Evolutionary conservation across 2,888 invertebrate species (phyloP).

Genomic region (Aromia moschata): DNA sequence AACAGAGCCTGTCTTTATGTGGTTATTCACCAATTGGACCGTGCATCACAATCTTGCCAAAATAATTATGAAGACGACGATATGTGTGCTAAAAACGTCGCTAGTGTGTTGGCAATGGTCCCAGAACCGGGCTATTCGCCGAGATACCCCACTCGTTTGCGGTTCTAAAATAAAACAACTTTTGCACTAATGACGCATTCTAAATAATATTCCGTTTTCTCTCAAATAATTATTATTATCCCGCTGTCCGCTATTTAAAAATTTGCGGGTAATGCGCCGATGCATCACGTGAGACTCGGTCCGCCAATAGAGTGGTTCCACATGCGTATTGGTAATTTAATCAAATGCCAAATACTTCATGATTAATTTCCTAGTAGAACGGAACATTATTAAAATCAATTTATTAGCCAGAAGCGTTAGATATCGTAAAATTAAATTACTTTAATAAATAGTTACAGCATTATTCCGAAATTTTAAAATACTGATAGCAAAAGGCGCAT

Average conservation of each 20-base stretch:
- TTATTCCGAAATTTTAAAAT: not conserved
- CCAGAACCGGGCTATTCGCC: constrained; percentile 65
- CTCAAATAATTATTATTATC: constrained; percentile 41
- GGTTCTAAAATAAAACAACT: constrained; percentile 55
- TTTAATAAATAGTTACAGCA: too few species aligned
- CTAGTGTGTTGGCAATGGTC: constrained; percentile 56
- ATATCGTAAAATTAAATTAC: too few species aligned
- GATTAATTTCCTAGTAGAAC: too few species aligned
- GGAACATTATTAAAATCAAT: too few species aligned
- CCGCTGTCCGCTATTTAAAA: constrained; percentile 39
- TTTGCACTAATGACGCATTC: constrained; percentile 55
- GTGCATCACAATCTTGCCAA: constrained; percentile 73
- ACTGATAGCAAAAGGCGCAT: constrained; percentile 23
- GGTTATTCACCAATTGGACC: constrained; percentile 45
- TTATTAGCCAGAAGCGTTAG: too few species aligned
- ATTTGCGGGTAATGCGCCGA: constrained; percentile 37
- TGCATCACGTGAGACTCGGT: constrained; percentile 38
- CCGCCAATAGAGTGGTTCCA: constrained; percentile 65
- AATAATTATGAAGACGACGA: constrained; percentile 81
- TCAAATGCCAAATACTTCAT: constrained; percentile 32
- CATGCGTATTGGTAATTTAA: constrained; percentile 57
- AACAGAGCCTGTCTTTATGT: constrained; percentile 41
- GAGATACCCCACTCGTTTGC: constrained; percentile 33
- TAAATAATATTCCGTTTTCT: constrained; percentile 43
- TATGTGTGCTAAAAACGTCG: constrained; percentile 68